Evolutionary conservation across 2,888 invertebrate species (phyloP).

Genomic region (Euproctis similis): DNA sequence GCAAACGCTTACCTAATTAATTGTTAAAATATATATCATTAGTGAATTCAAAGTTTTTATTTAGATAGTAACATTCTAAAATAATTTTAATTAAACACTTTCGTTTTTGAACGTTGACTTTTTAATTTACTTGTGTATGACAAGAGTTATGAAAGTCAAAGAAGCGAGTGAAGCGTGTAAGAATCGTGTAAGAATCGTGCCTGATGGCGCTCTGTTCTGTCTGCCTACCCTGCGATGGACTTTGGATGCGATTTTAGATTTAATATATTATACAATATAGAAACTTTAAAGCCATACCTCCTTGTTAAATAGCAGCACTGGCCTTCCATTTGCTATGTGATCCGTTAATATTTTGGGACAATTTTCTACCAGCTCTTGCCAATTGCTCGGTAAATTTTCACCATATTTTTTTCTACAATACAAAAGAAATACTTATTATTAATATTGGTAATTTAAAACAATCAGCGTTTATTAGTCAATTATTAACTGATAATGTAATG

Average conservation of each 20-base stretch:
- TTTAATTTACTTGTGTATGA: background rate
- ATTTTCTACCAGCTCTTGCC: conserved; percentile 78
- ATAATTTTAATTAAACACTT: conserved; percentile 1
- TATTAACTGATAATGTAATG: too few species aligned
- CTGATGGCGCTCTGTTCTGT: too few species aligned
- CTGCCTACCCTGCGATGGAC: too few species aligned
- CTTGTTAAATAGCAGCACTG: conserved; percentile 62
- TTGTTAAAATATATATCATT: conserved; percentile 37
- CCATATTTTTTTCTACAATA: conserved; percentile 74
- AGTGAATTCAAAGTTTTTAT: conserved; percentile 24
- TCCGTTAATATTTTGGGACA: conserved; percentile 75
- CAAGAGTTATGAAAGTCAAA: too few species aligned
- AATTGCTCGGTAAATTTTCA: conserved; percentile 81
- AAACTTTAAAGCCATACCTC: conserved; percentile 53
- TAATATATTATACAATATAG: too few species aligned
- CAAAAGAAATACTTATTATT: background rate
- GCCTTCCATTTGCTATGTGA: conserved; percentile 63
- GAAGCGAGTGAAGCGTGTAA: too few species aligned
- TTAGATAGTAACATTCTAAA: conserved; percentile 1
- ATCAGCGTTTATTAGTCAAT: too few species aligned
- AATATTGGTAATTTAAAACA: too few species aligned
- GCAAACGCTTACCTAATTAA: background rate
- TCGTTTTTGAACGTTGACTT: background rate
- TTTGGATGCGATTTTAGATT: too few species aligned
- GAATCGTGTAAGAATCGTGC: too few species aligned